Conservation (phyloP, 2,113 vertebrate genomes). For the Orycteropus afer region DNA sequence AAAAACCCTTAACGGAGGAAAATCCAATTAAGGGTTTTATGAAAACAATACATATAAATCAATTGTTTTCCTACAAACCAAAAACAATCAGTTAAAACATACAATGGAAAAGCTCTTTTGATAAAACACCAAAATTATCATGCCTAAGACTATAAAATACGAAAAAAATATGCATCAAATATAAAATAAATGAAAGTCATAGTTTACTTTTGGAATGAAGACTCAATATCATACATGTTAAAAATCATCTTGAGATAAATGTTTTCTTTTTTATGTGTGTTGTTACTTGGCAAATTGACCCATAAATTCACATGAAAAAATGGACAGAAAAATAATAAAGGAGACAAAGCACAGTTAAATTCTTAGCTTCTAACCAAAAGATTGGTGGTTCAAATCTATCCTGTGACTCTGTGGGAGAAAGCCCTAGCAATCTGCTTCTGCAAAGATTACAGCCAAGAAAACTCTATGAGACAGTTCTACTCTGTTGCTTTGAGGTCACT, state of each 20-base stretch:
- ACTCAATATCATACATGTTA: not conserved
- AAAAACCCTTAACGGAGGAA: not conserved
- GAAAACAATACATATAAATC: not conserved
- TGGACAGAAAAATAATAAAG: not conserved
- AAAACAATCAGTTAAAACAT: not conserved
- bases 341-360: not conserved
- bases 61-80: not conserved
- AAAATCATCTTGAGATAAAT: not conserved
- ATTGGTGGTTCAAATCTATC: too few species aligned
- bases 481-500: too few species aligned
- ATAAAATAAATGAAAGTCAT: not conserved
- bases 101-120: not conserved
- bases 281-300: not conserved
- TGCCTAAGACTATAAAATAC: not conserved
- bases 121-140: not conserved
- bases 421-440: too few species aligned
- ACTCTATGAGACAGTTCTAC: too few species aligned
- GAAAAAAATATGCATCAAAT: not conserved
- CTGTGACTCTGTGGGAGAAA: too few species aligned
- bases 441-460: too few species aligned
- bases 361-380: too few species aligned
- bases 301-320: not conserved
- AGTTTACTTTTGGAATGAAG: not conserved
- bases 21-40: not conserved
- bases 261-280: not conserved